Evolutionary conservation across 2,797 vertebrate species (phyloP), one percentile per base, ranked within the genome.

Genomic region (Morelia viridis): DNA sequence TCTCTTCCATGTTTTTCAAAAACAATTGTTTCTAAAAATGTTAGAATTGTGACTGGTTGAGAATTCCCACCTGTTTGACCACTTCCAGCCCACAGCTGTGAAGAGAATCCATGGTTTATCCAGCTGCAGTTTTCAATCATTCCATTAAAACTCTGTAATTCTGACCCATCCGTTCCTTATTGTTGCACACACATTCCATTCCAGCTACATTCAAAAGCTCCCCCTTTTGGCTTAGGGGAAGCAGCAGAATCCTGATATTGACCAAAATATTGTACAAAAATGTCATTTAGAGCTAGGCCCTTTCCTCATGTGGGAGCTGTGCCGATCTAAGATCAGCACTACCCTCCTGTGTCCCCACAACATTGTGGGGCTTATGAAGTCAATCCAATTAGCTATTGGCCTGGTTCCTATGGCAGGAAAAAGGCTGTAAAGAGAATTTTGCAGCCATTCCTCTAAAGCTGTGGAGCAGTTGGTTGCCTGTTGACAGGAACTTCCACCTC

Each of bases 11-110:
- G 91, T 88, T 95, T 94, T 95, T 92, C 94, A 91, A 96, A 53
- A 95, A 93, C 76, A 86, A 58, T 84, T 84, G 89, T 95, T 96
- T 95, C 46, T 96, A 96, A 96, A 96, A 96, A 95, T 96, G 94
- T 35, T 94, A 3, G 0, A 71, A 96, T 95, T 97, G 94, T 93
- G 95, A 94, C 95, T 95, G 94, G 94, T 89, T 96, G 94, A 94
- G 50, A 64, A 85, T 96, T 96, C 95, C 94, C 91, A 94, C 94
- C 94, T 96, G 93, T 58, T 89, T 92, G 92, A 94, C 94, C 92
- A 95, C 93, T 93, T 90, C 91, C 87, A 89, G 89, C 89, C 56
- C 92, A 92, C 95, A 96, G 96, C 96, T 96, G 95, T 91, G 93
- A 94, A 95, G 13, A 88, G 92, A 94, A 93, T 64, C 64, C 64